Base-by-base conservation (phyloP, 2,888 invertebrate genomes). In the Drosophila neutralis region DNA sequence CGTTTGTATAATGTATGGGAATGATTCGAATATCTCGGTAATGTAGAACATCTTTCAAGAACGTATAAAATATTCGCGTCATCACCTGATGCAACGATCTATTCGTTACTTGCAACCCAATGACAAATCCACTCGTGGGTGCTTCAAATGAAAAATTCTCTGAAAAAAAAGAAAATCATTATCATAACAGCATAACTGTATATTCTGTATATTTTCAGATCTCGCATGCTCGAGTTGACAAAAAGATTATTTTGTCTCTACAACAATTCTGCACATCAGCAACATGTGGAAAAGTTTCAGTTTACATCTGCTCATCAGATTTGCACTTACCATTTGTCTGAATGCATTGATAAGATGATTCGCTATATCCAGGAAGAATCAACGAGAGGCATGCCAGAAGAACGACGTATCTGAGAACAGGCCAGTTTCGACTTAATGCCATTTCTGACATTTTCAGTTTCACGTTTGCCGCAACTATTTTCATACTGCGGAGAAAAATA, bases 21-120 rank as follows among this genome's bases (percentile, higher is more conserved):
- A 94, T 82, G 38, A 94, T 89, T 82, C 92, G 93, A 53, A 94
- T 92, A 49, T 92, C 90, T 24, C 91, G 82, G 81, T 94, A 94
- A 10, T 94, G 93, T 2, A 94, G 90, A 11, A 93, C 92, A 76
- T 94, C 94, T 49, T 91, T 93, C 13, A 95, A 87, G 78, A 95
- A 94, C 65, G 95, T 95, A 69, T 93, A 94, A 91, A 95, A 95
- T 53, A 95, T 93, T 73, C 94, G 93, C 0, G 95, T 94, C 38
- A 93, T 93, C 45, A 95, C 89, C 69, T 94, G 94, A 82, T 95
- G 95, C 0, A 94, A 94, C 11, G 94, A 86, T 60, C 95, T 92
- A 36, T 92, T 92, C 0, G 95, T 94, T 1, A 94, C 93, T 86
- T 95, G 95, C 63, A 95, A 74, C 7, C 90, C 90, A 58, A 92